Evolutionary conservation across 2,888 invertebrate genomes (phyloP), one percentile per base, ranked within the genome.

Genomic region (Sminthurinus aureus): DNA sequence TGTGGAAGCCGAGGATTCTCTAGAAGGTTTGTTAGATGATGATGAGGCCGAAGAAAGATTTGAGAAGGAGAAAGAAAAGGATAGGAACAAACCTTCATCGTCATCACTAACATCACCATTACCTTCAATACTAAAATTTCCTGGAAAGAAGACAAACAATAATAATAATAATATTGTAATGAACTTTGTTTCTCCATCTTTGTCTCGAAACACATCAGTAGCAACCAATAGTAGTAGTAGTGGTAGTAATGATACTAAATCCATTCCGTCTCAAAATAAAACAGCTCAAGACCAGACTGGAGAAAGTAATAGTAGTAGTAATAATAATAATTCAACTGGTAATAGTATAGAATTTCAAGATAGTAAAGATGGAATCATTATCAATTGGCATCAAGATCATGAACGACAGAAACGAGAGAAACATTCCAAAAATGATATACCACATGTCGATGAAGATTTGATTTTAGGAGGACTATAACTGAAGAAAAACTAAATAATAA

Each of bases 361-460:
- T 9, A 38, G 6, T 74, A 74, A 74, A 18, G n/a, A 74, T 18
- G 74, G 74, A 13, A 74, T 74, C 22, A 38, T 74, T 26, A 6
- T 74, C 4, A 50, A 74, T 18, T 74, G 74, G 74, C n/a, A n/a
- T n/a, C n/a, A n/a, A n/a, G n/a, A n/a, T n/a, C 67, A 52, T 52
- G 52, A 52, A 52, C 11, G 67, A n/a, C 6, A 12, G n/a, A 67
- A n/a, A 67, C 11, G 67, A 67, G n/a, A 67, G 6, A n/a, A n/a
- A n/a, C n/a, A n/a, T n/a, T n/a, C n/a, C n/a, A n/a, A n/a, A n/a
- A 13, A 52, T 52, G 52, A 52, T 52, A 52, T 13, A 52, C 13
- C 52, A 52, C 52, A 52, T 52, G 9, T 13, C 52, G 52, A 52
- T 52, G 52, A 52, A 13, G 52, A 52, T 52, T 8, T 13, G 52